Conservation (phyloP, 2,797 vertebrate species). For the Danionella dracula region DNA sequence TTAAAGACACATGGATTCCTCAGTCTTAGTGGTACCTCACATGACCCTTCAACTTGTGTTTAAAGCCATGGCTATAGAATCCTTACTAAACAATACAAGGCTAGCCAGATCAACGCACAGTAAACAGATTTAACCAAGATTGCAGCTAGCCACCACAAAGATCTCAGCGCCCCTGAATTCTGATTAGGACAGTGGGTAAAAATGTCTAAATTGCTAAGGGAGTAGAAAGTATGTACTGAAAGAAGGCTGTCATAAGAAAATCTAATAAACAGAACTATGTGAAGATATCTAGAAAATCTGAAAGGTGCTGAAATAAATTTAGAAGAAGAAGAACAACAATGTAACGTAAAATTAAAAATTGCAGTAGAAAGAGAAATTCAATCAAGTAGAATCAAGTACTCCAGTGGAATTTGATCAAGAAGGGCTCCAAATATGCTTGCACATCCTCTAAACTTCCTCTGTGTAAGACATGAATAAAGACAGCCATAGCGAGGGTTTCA, state of each 20-base stretch:
- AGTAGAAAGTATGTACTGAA: background rate
- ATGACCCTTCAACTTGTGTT: background rate
- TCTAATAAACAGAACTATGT: too few species aligned
- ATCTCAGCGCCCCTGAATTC: conserved; percentile 58
- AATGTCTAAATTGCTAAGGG: conserved; percentile 43
- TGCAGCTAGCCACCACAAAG: conserved; percentile 48
- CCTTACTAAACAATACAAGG: conserved; percentile 51
- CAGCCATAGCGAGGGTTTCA: background rate
- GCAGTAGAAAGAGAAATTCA: background rate
- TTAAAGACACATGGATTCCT: conserved; percentile 6
- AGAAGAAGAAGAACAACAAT: too few species aligned
- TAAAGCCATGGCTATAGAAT: conserved; percentile 34
- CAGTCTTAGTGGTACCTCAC: conserved; percentile 39
- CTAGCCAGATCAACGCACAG: conserved; percentile 63
- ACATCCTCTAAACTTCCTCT: background rate
- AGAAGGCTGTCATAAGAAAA: background rate
- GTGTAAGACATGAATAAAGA: background rate
- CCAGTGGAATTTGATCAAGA: background rate
- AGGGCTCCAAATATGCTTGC: background rate
- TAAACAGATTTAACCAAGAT: conserved; percentile 56
- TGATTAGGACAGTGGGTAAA: conserved; percentile 55
- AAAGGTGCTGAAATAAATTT: background rate
- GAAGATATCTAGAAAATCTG: background rate
- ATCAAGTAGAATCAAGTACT: too few species aligned
- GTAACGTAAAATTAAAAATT: background rate